phyloP scores from a whole-genome alignment of 2,797 vertebrate species.

The Sitta carolinensis region DNA sequence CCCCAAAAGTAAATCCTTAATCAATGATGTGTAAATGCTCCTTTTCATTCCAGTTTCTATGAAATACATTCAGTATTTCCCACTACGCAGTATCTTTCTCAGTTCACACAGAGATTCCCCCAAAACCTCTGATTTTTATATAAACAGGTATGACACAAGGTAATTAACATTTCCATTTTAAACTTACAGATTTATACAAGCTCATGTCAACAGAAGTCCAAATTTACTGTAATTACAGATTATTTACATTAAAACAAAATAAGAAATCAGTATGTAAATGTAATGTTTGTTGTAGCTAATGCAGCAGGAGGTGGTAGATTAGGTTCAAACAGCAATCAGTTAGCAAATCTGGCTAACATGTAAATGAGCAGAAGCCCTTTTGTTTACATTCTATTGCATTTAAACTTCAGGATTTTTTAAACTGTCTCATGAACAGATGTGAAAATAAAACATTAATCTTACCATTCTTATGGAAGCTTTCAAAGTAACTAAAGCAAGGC shows the following conservation, averaged over 20 bases:
- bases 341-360: constrained; percentile 83
- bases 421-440: constrained; percentile 74
- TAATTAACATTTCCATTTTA: constrained; percentile 97
- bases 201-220: constrained; percentile 99
- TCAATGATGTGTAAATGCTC: background rate
- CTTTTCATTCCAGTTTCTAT: background rate
- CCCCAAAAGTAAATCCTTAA: background rate
- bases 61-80: background rate
- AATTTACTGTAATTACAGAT: constrained; percentile 99
- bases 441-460: constrained; percentile 75
- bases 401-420: constrained; percentile 78
- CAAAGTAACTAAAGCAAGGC: constrained; percentile 71
- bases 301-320: constrained; percentile 86
- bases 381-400: constrained; percentile 79
- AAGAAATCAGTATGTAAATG: constrained; percentile 99
- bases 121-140: constrained; percentile 74
- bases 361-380: constrained; percentile 83
- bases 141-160: constrained; percentile 89
- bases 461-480: constrained; percentile 65
- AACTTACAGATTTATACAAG: constrained; percentile 96
- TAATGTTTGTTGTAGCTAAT: constrained; percentile 99
- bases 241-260: constrained; percentile 99
- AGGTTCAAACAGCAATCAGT: constrained; percentile 82
- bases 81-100: constrained; percentile 22
- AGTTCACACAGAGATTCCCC: constrained; percentile 14